These are phyloP conservation scores for Ctenomys sociabilis DNA, from an alignment of 2,113 vertebrate species.

Conservation along the genomic window DNA sequence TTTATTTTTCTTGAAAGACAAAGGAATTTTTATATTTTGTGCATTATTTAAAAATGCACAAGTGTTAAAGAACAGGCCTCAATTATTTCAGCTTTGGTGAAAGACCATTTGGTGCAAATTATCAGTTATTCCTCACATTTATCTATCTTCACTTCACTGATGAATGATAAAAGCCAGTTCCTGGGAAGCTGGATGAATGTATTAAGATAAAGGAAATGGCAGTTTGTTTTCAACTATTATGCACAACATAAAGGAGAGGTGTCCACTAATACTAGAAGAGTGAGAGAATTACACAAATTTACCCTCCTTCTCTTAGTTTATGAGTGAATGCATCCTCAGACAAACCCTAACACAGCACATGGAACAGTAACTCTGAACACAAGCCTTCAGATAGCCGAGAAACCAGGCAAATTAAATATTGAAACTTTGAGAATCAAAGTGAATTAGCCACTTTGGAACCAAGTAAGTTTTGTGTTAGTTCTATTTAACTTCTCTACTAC, in stretches of 20 bases:
- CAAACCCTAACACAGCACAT: background rate
- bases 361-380: background rate
- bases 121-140: conserved; percentile 17
- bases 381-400: background rate
- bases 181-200: background rate
- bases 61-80: conserved; percentile 31
- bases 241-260: background rate
- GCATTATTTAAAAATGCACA: conserved; percentile 22
- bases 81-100: conserved; percentile 36
- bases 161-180: background rate
- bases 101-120: background rate
- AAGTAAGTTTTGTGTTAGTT: background rate
- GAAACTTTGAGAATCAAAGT: background rate
- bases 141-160: conserved; percentile 12
- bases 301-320: background rate
- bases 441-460: background rate
- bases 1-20: conserved; percentile 63
- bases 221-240: background rate
- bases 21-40: conserved; percentile 37
- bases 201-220: background rate
- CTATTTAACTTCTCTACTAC: background rate
- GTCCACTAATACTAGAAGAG: background rate
- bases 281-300: background rate
- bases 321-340: background rate
- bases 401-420: background rate